A percentile compares a stretch with the other conserved stretches of the same genome.
phyloP scores from a whole-genome alignment of 1,140 invertebrate species.

The Phocides pigmalion region DNA sequence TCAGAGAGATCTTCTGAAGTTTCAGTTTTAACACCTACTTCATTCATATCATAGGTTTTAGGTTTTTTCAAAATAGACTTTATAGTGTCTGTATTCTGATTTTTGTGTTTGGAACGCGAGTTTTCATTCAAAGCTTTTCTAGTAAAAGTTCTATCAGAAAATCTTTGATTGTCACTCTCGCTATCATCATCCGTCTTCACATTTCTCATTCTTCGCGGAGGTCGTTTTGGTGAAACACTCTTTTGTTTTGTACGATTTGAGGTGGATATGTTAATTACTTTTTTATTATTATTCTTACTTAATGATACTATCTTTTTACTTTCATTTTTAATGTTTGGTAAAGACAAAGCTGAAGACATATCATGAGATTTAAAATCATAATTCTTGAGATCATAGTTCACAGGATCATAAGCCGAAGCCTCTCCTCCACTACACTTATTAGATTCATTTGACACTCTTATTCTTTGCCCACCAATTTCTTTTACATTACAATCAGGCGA shows the following conservation, averaged over 20 bases:
- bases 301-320: conserved; percentile 61
- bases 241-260: conserved; percentile 75
- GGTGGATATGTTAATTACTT: conserved; percentile 53
- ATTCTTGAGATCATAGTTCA: conserved; percentile 79
- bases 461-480: conserved; percentile 85
- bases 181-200: conserved; percentile 75
- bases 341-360: conserved; percentile 59
- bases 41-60: conserved; percentile 59
- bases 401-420: conserved; percentile 72
- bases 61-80: conserved; percentile 90
- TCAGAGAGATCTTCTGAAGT: conserved; percentile 62
- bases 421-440: conserved; percentile 62
- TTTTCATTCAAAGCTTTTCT: conserved; percentile 53
- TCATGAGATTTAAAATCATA: conserved; percentile 68
- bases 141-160: conserved; percentile 59
- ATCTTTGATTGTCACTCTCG: conserved; percentile 75
- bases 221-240: conserved; percentile 74
- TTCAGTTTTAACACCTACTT: conserved; percentile 53
- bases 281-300: conserved; percentile 69
- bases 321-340: conserved; percentile 78
- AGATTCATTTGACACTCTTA: conserved; percentile 80
- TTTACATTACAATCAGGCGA: conserved; percentile 82
- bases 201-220: conserved; percentile 71
- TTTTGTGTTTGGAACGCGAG: conserved; percentile 62
- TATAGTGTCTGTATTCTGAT: conserved; percentile 71